Evolutionary conservation across 2,797 vertebrate genomes (phyloP).

Genomic region (Tachyglossus aculeatus): DNA sequence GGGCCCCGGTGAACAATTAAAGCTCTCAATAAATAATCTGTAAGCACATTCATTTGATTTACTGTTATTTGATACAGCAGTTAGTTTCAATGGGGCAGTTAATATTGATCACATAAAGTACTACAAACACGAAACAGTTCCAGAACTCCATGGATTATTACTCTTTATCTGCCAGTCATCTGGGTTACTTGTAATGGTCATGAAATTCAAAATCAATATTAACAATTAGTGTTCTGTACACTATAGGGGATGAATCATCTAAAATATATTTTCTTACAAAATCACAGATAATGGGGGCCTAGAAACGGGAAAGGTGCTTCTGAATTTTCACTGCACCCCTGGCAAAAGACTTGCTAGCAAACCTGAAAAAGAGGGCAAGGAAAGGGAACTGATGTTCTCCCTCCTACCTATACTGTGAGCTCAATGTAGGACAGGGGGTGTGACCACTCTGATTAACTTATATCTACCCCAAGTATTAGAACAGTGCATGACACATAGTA

Average conservation of each 20-base stretch:
- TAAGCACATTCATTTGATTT: constrained; percentile 85
- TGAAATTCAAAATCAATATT: constrained; percentile 84
- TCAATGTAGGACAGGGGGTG: no score
- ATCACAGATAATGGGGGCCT: constrained; percentile 47
- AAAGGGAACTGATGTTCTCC: background rate
- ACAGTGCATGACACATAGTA: no score
- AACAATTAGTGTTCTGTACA: constrained; percentile 78
- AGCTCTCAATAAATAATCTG: constrained; percentile 87
- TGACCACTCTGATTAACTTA: no score
- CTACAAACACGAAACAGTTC: constrained; percentile 82
- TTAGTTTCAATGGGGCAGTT: constrained; percentile 86
- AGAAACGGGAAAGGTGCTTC: background rate
- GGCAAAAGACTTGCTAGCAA: background rate
- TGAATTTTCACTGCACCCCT: background rate
- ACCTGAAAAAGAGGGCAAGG: background rate
- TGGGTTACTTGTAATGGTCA: constrained; percentile 81
- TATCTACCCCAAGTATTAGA: no score
- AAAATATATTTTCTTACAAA: constrained; percentile 71
- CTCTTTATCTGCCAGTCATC: constrained; percentile 83
- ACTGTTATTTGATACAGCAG: constrained; percentile 86
- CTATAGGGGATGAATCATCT: constrained; percentile 71
- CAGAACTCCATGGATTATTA: constrained; percentile 83
- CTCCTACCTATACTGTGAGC: background rate
- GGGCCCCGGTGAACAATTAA: constrained; percentile 84
- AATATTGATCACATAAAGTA: constrained; percentile 86